Base-by-base conservation (phyloP, 1,140 invertebrate genomes). In the Drosophila pseudoobscura region DNA sequence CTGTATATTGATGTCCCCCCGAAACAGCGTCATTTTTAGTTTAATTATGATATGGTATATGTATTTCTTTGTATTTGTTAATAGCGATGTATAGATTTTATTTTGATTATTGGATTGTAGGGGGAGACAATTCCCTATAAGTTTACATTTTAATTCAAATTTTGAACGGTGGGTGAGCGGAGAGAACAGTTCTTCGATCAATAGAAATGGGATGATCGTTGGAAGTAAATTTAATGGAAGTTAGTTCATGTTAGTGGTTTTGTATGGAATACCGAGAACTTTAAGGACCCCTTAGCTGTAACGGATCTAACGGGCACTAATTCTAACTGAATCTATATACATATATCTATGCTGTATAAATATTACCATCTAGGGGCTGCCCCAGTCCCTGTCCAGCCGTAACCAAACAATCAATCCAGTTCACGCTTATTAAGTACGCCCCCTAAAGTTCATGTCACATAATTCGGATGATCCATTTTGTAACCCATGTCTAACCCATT, bases 401-500 rank as follows among this genome's bases (percentile, higher is more conserved):
- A 69, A 69, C 65, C 44, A 44, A 69, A 17, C 22, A 31, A 9
- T 9, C 59, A 63, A 64, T 63, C 43, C 44, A 68, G 63, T 56
- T 75, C 73, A 75, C 64, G 73, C 73, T 75, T 74, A 65, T 59
- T 59, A 74, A 58, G 65, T 75, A 60, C 51, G 71, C 73, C 46
- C 71, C 55, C 53, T 39, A 45, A 69, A 52, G 52, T 57, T 60
- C 72, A 75, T 69, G 60, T 55, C 60, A 57, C 57, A 35, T 69
- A 56, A 69, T 56, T 56, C 63, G 62, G 65, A 49, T 41, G 44
- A 55, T 55, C 44, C 65, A 69, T 69, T 43, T 35, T 75, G 72
- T 75, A 75, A 75, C 72, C 62, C 66, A 53, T 75, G 60, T 74
- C 70, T 75, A 75, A 75, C 71, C 20, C 20, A 64, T 64, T 74